Conservation (phyloP, 2,888 invertebrate species). For the Ormyrus pomaceus region DNA sequence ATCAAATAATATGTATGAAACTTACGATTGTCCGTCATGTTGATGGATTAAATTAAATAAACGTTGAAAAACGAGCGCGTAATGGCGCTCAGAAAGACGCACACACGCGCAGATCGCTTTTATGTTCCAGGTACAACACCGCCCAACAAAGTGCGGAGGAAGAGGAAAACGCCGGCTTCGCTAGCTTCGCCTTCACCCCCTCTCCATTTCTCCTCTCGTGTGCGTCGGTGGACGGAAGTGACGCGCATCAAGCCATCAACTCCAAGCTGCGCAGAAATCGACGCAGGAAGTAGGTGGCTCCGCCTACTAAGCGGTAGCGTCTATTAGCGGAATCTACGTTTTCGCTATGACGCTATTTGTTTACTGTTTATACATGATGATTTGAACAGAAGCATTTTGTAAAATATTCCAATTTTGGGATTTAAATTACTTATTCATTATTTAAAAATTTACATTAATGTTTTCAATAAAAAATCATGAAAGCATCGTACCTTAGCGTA, state of each 20-base stretch:
- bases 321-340: too few relatives aligned
- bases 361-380: too few relatives aligned
- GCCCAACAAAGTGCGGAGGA: not conserved
- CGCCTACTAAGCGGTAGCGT: too few relatives aligned
- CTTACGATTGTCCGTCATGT: constrained; percentile 73
- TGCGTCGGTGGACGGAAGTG: constrained; percentile 10
- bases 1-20: constrained; percentile 39
- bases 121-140: not conserved
- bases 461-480: too few relatives aligned
- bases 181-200: not conserved
- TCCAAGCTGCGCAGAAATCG: not conserved
- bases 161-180: constrained; percentile 26
- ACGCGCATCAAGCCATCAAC: not conserved
- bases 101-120: not conserved
- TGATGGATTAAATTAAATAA: constrained; percentile 38
- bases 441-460: too few relatives aligned
- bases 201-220: not conserved
- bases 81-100: constrained; percentile 15
- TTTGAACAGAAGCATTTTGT: too few relatives aligned
- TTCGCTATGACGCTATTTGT: too few relatives aligned
- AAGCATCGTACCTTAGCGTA: too few relatives aligned
- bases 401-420: too few relatives aligned
- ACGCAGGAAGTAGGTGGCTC: too few relatives aligned
- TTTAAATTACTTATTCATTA: too few relatives aligned
- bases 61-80: not conserved